A percentile compares a stretch with the other conserved stretches of the same genome.
Evolutionary conservation across 2,888 invertebrate species (phyloP).

Genomic region (Lasioglossum malachurum): DNA sequence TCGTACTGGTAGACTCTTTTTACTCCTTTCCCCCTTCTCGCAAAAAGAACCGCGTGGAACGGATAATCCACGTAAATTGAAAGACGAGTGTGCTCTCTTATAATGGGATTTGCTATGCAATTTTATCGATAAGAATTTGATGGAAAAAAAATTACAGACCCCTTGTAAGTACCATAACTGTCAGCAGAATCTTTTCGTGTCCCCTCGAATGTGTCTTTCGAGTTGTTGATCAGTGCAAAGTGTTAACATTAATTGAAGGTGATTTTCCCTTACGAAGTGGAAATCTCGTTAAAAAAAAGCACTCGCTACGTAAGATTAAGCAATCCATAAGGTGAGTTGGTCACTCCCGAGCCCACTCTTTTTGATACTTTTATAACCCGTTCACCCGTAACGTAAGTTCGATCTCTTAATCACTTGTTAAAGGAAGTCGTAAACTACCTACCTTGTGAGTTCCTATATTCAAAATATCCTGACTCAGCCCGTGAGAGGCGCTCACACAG

Average conservation of each 20-base stretch:
- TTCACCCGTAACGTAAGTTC: not conserved
- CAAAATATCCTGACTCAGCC: constrained; percentile 8
- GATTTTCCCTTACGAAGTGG: not conserved
- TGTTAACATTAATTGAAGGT: not conserved
- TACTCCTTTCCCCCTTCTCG: too few relatives aligned
- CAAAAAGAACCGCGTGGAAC: too few relatives aligned
- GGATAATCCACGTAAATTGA: too few relatives aligned
- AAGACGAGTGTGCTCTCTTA: too few relatives aligned
- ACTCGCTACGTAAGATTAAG: not conserved
- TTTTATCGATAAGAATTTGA: too few relatives aligned
- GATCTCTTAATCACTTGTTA: not conserved
- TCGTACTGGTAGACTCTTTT: too few relatives aligned
- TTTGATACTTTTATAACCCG: constrained; percentile 15
- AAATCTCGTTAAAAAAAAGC: not conserved
- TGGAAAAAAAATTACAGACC: too few relatives aligned
- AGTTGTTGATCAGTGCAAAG: too few relatives aligned
- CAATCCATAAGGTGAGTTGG: not conserved
- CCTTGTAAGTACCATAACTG: too few relatives aligned
- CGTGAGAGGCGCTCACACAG: not conserved
- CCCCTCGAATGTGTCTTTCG: too few relatives aligned
- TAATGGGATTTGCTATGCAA: too few relatives aligned
- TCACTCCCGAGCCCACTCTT: not conserved
- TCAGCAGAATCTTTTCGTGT: too few relatives aligned
- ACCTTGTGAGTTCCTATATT: not conserved
- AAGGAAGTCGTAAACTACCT: not conserved